Conservation (phyloP, 2,797 vertebrate genomes). For the Eulemur mongoz region DNA sequence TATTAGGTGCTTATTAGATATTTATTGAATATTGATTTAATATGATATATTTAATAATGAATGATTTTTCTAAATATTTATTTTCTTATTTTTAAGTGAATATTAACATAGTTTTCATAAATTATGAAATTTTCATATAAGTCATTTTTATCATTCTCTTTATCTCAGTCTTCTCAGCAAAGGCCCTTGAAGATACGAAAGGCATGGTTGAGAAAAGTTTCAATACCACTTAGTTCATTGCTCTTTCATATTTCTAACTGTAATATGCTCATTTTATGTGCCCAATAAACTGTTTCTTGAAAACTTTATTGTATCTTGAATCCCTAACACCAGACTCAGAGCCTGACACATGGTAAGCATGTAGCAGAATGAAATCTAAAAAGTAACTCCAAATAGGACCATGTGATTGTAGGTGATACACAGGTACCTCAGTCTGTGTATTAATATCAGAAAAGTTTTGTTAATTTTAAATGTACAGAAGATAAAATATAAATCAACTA, state of each 20-base stretch:
- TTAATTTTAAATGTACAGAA: not conserved
- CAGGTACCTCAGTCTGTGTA: not conserved
- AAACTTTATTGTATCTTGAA: not conserved
- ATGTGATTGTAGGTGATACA: not conserved
- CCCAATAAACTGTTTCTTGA: not conserved
- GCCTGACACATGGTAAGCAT: not conserved
- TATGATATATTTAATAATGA: not conserved
- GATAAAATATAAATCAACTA: conserved; percentile 8
- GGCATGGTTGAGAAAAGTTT: not conserved
- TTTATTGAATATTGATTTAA: not conserved
- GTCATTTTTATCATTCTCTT: not conserved
- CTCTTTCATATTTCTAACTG: conserved; percentile 11
- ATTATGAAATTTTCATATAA: not conserved
- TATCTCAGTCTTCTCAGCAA: not conserved
- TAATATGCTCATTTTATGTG: not conserved
- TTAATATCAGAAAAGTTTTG: not conserved
- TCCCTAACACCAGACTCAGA: not conserved
- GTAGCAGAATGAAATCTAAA: not conserved
- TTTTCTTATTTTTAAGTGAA: not conserved
- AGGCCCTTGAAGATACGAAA: not conserved
- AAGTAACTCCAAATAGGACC: not conserved
- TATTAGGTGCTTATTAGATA: not conserved
- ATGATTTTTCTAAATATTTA: not conserved
- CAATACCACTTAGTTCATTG: not conserved
- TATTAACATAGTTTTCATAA: not conserved